Conservation (phyloP, 2,888 invertebrate genomes). For the Acronicta aceris region DNA sequence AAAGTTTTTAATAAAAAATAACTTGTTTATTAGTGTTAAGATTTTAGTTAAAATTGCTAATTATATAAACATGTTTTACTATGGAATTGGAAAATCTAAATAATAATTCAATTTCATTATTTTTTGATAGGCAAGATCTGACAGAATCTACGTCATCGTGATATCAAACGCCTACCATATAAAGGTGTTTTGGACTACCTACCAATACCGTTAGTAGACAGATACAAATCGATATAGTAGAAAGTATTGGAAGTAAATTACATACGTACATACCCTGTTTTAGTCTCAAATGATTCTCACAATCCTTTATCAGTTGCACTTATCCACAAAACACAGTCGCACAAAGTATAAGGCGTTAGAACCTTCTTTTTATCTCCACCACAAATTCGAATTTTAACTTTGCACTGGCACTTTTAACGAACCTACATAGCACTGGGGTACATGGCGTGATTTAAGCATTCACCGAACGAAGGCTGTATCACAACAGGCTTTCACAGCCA, state of each 20-base stretch:
- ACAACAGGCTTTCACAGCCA: constrained; percentile 61
- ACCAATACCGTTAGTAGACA: constrained; percentile 57
- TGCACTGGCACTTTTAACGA: constrained; percentile 86
- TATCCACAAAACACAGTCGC: constrained; percentile 72
- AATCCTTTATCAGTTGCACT: constrained; percentile 78
- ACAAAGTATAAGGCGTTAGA: constrained; percentile 71
- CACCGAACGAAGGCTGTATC: constrained; percentile 79
- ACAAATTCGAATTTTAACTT: constrained; percentile 84
- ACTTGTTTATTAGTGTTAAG: background rate
- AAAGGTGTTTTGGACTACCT: constrained; percentile 52
- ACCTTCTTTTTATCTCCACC: constrained; percentile 71
- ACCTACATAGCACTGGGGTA: constrained; percentile 80
- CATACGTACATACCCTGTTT: constrained; percentile 79
- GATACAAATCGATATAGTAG: constrained; percentile 56
- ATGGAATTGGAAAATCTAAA: background rate
- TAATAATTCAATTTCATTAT: background rate
- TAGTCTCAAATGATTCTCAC: constrained; percentile 72
- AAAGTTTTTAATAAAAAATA: constrained; percentile 28
- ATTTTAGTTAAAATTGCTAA: background rate
- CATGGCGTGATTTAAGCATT: constrained; percentile 85
- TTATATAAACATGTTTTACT: background rate
- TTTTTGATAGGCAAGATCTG: background rate
- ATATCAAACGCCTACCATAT: constrained; percentile 40
- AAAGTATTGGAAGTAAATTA: constrained; percentile 50
- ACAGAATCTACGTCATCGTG: constrained; percentile 15